Evolutionary conservation across 2,113 vertebrate species (phyloP).

Genomic region (Gymnarchus niloticus): DNA sequence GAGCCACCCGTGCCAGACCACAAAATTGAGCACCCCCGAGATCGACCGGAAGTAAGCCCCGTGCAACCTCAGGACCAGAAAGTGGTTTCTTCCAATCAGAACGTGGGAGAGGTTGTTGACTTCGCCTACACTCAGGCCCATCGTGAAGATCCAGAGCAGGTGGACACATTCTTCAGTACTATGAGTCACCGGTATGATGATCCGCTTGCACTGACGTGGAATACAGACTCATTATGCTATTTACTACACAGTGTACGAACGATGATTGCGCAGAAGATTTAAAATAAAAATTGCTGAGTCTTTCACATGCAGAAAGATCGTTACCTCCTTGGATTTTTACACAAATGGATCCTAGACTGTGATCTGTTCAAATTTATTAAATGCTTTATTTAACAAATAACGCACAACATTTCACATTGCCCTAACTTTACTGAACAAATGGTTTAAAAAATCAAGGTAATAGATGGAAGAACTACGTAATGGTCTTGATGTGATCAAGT

Average conservation of each 20-base stretch:
- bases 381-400: background rate
- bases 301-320: too few species aligned
- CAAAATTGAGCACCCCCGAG: slow-evolving; percentile 42
- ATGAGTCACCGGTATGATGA: slow-evolving; percentile 90
- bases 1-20: slow-evolving; percentile 33
- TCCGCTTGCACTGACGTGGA: slow-evolving; percentile 24
- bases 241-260: slow-evolving; percentile 35
- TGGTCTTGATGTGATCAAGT: too few species aligned
- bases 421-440: background rate
- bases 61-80: slow-evolving; percentile 30
- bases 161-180: slow-evolving; percentile 91
- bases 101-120: slow-evolving; percentile 33
- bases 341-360: background rate
- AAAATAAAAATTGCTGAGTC: background rate
- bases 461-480: background rate
- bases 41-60: slow-evolving; percentile 18
- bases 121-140: background rate
- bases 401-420: slow-evolving; percentile 1
- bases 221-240: background rate
- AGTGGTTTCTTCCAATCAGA: slow-evolving; percentile 31
- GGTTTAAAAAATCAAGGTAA: background rate
- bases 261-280: background rate
- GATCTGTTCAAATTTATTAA: background rate
- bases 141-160: slow-evolving; percentile 52
- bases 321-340: background rate